Percentiles rank a stretch among this genome's conserved stretches.
These are phyloP conservation scores for Rhinoptilus africanus DNA, from an alignment of 2,113 vertebrate genomes.

Conservation along the genomic window DNA sequence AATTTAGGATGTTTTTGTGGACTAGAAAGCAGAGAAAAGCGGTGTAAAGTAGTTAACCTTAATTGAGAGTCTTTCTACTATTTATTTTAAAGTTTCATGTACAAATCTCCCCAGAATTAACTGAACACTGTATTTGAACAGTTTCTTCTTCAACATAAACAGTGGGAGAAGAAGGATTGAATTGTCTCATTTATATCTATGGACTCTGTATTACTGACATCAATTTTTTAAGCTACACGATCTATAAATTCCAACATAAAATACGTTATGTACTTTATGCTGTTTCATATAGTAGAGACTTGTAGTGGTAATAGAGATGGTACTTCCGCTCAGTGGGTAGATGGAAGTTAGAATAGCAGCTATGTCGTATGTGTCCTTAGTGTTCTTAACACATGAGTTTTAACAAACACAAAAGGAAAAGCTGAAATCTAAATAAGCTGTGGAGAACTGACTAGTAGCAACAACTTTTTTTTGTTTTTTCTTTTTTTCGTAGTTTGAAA, in stretches of 20 bases:
- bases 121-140: not conserved
- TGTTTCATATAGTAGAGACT: not conserved
- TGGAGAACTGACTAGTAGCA: not conserved
- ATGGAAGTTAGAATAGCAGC: not conserved
- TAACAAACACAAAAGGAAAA: not conserved
- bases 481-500: conserved; percentile 83
- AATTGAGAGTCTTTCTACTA: not conserved
- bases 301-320: not conserved
- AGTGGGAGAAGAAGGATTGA: not conserved
- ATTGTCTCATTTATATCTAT: not conserved
- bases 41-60: not conserved
- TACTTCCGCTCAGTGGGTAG: not conserved
- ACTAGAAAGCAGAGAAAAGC: not conserved
- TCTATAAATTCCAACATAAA: not conserved
- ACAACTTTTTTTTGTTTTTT: not conserved
- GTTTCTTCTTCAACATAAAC: not conserved
- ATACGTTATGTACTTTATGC: not conserved
- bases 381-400: not conserved
- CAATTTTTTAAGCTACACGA: not conserved
- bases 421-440: not conserved
- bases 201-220: not conserved
- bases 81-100: not conserved
- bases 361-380: not conserved
- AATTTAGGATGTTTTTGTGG: not conserved
- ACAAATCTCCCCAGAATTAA: not conserved